phyloP scores from a whole-genome alignment of 2,888 invertebrate species.

The Sarcophaga variegata region DNA sequence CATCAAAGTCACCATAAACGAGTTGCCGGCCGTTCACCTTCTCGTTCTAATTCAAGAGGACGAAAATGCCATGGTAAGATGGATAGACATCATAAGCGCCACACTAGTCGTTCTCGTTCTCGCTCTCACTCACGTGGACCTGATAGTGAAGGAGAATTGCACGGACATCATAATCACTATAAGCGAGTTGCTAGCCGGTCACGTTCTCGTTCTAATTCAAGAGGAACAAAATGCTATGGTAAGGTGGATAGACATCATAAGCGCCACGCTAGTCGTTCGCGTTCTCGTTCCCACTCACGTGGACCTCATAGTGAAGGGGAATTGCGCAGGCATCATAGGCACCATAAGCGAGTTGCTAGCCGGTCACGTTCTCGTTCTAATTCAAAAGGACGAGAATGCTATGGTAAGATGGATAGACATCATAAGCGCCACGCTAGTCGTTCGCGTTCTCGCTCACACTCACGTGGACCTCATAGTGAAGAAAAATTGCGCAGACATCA shows the following conservation, averaged over 20 bases:
- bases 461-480: conserved; percentile 13
- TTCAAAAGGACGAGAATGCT: conserved; percentile 12
- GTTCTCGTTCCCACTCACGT: conserved; percentile 9
- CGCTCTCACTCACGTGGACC: conserved; percentile 11
- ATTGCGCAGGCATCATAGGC: conserved; percentile 8
- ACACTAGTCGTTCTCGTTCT: conserved; percentile 28
- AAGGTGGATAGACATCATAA: neutral
- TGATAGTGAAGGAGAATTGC: neutral
- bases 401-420: conserved; percentile 1
- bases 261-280: conserved; percentile 30
- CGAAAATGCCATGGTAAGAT: conserved; percentile 7
- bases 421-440: conserved; percentile 32
- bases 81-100: conserved; percentile 22
- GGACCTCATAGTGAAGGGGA: neutral
- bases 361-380: conserved; percentile 40
- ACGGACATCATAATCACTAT: neutral
- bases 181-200: conserved; percentile 15
- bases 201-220: conserved; percentile 34
- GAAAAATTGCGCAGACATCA: neutral
- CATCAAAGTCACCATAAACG: conserved; percentile 17
- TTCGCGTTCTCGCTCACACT: conserved; percentile 32
- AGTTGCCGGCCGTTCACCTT: conserved; percentile 34
- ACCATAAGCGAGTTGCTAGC: conserved; percentile 31
- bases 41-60: conserved; percentile 6
- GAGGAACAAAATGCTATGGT: neutral